These are phyloP conservation scores for Tuberolachnus salignus DNA, from an alignment of 2,888 invertebrate genomes.

Conservation along the genomic window DNA sequence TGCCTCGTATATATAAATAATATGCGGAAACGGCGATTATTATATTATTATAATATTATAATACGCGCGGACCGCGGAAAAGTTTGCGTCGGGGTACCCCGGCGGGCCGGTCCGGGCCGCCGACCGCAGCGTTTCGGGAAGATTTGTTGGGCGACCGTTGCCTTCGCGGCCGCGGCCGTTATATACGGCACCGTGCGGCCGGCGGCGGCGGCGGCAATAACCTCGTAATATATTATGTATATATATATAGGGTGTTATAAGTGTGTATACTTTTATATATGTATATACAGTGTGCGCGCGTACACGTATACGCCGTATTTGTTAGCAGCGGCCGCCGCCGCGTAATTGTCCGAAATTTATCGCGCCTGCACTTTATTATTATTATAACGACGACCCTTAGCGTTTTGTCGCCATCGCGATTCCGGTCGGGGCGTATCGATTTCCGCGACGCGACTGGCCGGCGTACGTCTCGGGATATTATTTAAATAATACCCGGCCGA, in stretches of 20 bases:
- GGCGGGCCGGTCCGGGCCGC: not conserved
- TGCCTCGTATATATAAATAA: too few species aligned
- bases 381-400: conserved; percentile 6
- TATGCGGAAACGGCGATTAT: too few species aligned
- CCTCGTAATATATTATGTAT: not conserved
- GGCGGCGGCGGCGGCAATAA: not conserved
- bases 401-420: not conserved
- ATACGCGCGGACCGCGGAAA: too few species aligned
- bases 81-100: too few species aligned
- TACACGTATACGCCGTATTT: not conserved
- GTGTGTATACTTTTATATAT: not conserved
- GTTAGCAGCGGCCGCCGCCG: conserved; percentile 9
- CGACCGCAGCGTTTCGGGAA: conserved; percentile 30
- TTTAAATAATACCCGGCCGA: too few species aligned
- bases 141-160: conserved; percentile 10
- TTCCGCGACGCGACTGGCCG: not conserved
- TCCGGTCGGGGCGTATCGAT: not conserved
- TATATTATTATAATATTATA: too few species aligned
- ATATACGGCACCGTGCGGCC: not conserved
- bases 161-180: not conserved
- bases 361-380: conserved; percentile 36
- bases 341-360: conserved; percentile 52
- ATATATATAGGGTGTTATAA: not conserved
- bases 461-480: too few species aligned
- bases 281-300: not conserved